Evolutionary conservation across 2,888 invertebrate species (phyloP).

Genomic region (Ophraella communa): DNA sequence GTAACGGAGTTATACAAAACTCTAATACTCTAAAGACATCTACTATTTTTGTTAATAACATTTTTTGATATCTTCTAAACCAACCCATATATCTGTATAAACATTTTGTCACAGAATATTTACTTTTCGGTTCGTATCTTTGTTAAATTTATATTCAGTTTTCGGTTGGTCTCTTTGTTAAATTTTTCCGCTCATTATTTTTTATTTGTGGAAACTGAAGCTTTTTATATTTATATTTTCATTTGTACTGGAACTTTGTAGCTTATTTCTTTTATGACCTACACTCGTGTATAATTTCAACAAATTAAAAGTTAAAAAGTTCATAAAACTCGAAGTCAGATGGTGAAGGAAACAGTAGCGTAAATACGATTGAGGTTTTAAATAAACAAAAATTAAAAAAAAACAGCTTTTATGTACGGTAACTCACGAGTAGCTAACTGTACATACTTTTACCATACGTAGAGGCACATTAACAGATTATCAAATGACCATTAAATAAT

Average conservation of each 20-base stretch:
- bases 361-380: neutral
- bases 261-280: constrained; percentile 16
- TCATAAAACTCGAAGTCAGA: neutral
- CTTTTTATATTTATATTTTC: constrained; percentile 27
- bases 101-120: neutral
- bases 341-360: neutral
- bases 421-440: no score
- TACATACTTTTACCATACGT: no score
- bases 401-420: no score
- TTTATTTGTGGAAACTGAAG: constrained; percentile 19
- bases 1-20: no score
- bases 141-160: neutral
- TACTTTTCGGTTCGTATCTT: neutral
- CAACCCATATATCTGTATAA: neutral
- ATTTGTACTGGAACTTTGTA: constrained; percentile 22
- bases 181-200: constrained; percentile 18
- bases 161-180: neutral
- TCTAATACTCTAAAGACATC: no score
- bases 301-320: constrained; percentile 19
- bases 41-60: no score
- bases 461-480: no score
- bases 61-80: no score
- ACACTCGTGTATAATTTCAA: constrained; percentile 18
- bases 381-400: no score
- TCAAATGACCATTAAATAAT: no score